These are phyloP conservation scores for Diorhabda sublineata DNA, from an alignment of 1,140 invertebrate species.

Conservation along the genomic window DNA sequence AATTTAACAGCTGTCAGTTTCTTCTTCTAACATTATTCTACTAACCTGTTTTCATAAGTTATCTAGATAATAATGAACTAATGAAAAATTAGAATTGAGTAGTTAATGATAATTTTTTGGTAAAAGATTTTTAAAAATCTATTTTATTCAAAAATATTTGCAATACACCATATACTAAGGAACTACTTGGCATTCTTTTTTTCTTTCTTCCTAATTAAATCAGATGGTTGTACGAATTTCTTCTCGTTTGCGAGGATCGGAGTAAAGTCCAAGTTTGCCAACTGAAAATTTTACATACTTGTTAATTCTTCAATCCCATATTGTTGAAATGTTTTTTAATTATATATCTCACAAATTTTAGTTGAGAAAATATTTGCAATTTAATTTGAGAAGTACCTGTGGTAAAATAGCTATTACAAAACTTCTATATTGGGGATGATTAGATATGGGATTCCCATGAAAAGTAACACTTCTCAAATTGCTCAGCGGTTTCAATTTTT, in stretches of 20 bases:
- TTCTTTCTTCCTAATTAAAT: slow-evolving; percentile 23
- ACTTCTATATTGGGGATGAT: slow-evolving; percentile 47
- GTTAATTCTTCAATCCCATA: no score
- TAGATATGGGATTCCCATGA: slow-evolving; percentile 54
- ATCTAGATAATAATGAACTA: no score
- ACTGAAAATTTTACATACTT: slow-evolving; percentile 25
- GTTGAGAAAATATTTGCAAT: not conserved
- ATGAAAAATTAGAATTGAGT: no score
- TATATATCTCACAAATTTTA: not conserved
- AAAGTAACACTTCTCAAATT: slow-evolving; percentile 51
- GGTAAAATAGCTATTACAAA: slow-evolving; percentile 51
- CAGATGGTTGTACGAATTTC: slow-evolving; percentile 29
- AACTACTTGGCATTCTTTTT: not conserved
- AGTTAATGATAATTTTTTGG: not conserved
- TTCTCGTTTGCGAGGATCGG: slow-evolving; percentile 42
- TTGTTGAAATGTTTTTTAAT: not conserved
- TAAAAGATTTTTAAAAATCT: not conserved
- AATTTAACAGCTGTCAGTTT: no score
- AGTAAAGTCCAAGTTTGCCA: slow-evolving; percentile 50
- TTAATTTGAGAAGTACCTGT: slow-evolving; percentile 38
- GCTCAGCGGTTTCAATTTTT: slow-evolving; percentile 46
- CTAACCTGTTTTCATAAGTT: no score
- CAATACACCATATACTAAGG: not conserved
- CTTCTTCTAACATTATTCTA: no score
- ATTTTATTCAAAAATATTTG: not conserved